phyloP scores from a whole-genome alignment of 2,888 invertebrate genomes.

The Autographa gamma region DNA sequence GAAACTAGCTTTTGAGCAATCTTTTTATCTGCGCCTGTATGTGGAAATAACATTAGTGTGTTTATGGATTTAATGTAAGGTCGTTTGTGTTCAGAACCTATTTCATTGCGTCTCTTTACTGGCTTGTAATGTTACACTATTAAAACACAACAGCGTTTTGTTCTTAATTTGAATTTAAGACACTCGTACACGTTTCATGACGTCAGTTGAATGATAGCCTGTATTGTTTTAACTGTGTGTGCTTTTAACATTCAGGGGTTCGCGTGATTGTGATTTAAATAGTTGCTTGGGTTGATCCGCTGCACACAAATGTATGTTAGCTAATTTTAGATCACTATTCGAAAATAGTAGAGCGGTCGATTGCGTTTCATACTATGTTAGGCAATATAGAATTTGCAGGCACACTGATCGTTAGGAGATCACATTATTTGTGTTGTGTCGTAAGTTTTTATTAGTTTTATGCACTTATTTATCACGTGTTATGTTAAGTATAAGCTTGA shows the following conservation, averaged over 20 bases:
- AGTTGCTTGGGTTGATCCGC: constrained; percentile 41
- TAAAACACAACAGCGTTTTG: constrained; percentile 5
- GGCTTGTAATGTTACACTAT: constrained; percentile 4
- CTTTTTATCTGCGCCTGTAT: not conserved
- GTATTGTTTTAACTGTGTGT: constrained; percentile 23
- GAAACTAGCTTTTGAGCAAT: constrained; percentile 2
- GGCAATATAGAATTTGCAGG: constrained; percentile 21
- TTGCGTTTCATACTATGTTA: constrained; percentile 16
- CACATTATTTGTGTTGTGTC: constrained; percentile 43
- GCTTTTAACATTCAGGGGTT: constrained; percentile 32
- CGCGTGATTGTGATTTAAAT: constrained; percentile 27
- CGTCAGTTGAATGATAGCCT: not conserved
- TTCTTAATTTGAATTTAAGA: not conserved
- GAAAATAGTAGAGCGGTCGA: constrained; percentile 13
- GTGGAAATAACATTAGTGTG: not conserved
- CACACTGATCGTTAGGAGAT: constrained; percentile 42
- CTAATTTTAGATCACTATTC: constrained; percentile 21
- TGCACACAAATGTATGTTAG: constrained; percentile 39
- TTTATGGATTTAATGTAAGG: not conserved
- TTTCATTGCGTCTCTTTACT: not conserved
- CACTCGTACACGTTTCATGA: not conserved
- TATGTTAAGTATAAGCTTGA: constrained; percentile 43
- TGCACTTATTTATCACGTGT: constrained; percentile 44
- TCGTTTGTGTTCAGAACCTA: not conserved
- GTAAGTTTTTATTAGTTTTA: constrained; percentile 28